Evolutionary conservation across 2,888 invertebrate genomes (phyloP).

Genomic region (Agonopterix heracliana): DNA sequence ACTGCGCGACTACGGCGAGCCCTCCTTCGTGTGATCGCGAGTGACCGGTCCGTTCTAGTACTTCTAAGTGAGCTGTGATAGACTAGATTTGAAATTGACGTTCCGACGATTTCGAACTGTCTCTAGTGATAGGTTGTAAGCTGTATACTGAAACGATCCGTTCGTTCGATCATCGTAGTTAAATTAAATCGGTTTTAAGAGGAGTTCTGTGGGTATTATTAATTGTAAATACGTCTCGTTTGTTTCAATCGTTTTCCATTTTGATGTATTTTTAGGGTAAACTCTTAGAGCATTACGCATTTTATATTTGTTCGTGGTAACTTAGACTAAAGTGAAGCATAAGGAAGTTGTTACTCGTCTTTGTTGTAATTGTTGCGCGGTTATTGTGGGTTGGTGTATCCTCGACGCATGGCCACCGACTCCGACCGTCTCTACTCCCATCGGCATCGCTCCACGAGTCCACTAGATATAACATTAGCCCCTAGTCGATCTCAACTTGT

Average conservation of each 20-base stretch:
- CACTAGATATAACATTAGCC: neutral
- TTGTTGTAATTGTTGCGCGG: conserved; percentile 49
- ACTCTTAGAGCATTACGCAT: conserved; percentile 57
- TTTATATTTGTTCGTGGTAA: conserved; percentile 64
- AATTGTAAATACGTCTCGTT: conserved; percentile 60
- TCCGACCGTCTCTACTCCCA: conserved; percentile 11
- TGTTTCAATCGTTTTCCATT: conserved; percentile 65
- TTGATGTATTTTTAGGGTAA: conserved; percentile 68
- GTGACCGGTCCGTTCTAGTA: conserved; percentile 30
- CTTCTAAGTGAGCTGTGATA: conserved; percentile 70
- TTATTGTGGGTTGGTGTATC: conserved; percentile 39
- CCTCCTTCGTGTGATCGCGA: conserved; percentile 26
- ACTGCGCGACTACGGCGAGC: conserved; percentile 21
- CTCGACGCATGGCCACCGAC: conserved; percentile 10
- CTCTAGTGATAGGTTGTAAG: conserved; percentile 58
- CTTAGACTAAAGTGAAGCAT: conserved; percentile 44
- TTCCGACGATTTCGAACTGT: conserved; percentile 42
- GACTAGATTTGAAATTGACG: conserved; percentile 58
- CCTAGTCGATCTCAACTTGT: conserved; percentile 13
- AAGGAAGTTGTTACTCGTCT: conserved; percentile 51
- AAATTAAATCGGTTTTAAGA: conserved; percentile 42
- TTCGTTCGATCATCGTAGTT: conserved; percentile 38
- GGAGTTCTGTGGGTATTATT: conserved; percentile 59
- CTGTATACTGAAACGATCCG: conserved; percentile 40
- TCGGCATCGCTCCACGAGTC: neutral